Conservation (phyloP, 35 echinoderm and acorn worm species). For the Heliocidaris tuberculata region DNA sequence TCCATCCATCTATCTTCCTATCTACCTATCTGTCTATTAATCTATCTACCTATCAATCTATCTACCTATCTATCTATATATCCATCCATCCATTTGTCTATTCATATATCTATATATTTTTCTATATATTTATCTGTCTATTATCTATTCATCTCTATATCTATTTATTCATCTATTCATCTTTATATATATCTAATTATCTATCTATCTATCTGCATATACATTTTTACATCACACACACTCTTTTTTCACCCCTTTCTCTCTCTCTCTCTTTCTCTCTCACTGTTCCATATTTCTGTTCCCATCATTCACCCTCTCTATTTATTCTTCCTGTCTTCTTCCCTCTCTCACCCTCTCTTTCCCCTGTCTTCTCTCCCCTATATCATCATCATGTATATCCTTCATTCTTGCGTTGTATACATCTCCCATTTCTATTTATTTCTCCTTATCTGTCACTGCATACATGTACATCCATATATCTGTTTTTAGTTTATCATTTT, state of each 20-base stretch:
- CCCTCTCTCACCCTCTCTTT: background rate
- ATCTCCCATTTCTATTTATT: constrained; percentile 12
- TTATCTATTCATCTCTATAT: background rate
- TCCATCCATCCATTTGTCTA: background rate
- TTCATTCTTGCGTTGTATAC: background rate
- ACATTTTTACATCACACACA: background rate
- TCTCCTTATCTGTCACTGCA: constrained; percentile 9
- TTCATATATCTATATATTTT: background rate
- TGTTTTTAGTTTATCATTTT: constrained; percentile 16
- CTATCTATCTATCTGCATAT: background rate
- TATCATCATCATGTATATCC: too few relatives aligned
- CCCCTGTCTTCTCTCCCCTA: background rate
- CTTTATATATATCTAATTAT: background rate
- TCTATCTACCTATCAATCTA: too few relatives aligned
- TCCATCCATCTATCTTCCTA: background rate
- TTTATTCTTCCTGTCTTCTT: too few relatives aligned
- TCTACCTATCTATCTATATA: background rate
- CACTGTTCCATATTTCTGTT: too few relatives aligned
- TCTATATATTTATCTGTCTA: background rate
- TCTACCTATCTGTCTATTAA: too few relatives aligned
- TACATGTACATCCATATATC: constrained; percentile 3
- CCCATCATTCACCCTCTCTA: too few relatives aligned
- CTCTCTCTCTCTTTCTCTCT: background rate
- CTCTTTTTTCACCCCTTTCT: background rate
- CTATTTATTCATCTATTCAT: background rate